Evolutionary conservation across 2,113 vertebrate species (phyloP), one percentile per base, ranked within the genome.

Genomic region (Myotis lucifugus): DNA sequence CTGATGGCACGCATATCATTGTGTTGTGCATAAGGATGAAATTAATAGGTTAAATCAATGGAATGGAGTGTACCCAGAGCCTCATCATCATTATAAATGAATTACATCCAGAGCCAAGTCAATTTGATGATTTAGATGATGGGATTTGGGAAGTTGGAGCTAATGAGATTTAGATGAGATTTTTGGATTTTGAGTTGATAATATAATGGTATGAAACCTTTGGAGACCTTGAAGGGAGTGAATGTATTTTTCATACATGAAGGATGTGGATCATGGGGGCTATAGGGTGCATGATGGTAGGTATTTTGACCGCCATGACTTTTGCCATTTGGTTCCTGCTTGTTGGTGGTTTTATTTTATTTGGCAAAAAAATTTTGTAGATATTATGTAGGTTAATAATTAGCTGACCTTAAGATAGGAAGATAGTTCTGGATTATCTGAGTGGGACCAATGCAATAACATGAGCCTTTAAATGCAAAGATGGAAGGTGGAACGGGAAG

Each of bases 61-160:
- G 72, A 72, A 52, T 90, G 37, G 50, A 85, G 77, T 88, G 59
- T 59, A 81, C 32, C 27, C 59, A 92, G 82, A 67, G 9, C n/a
- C 66, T 73, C 37, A 50, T 84, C 34, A 64, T 81, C n/a, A 59
- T 91, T 56, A 52, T 25, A 88, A 91, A 73, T 74, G 54, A 52
- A 76, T 94, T 93, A 66, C 7, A 70, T 64, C 27, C 21, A 92
- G n/a, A 87, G 64, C 64, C 32, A 94, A 93, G 66, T 59, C 83
- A 93, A 77, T 94, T 91, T 59, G 32, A 56, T 94, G 74, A 72
- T 74, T 89, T 78, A 95, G 94, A 85, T 85, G 67, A 90, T 92
- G 84, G 40, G 54, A 83, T 95, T 88, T 95, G 37, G 52, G 29
- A 97, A 77, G 21, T 78, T 40, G 52, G 79, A 78, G 25, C 54